phyloP scores from a whole-genome alignment of 2,888 invertebrate genomes.

The Rhorus exstirpatorius region DNA sequence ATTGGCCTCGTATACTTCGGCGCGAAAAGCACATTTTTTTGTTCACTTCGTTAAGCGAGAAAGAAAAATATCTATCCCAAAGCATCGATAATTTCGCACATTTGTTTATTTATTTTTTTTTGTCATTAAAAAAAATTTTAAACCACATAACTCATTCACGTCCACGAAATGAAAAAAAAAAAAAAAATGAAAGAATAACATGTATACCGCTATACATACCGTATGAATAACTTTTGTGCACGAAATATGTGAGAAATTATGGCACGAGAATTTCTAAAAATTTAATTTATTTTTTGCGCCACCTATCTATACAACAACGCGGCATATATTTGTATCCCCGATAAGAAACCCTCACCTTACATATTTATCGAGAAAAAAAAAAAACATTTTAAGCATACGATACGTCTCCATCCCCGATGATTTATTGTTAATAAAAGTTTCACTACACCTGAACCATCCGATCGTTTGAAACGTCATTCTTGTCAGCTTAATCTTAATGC shows the following conservation, averaged over 20 bases:
- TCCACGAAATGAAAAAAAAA: neutral
- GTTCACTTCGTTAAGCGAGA: neutral
- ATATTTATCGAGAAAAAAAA: neutral
- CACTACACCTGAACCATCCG: neutral
- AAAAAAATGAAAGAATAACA: neutral
- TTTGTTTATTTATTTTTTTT: slow-evolving; percentile 4
- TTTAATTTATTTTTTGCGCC: neutral
- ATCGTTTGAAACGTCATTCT: neutral
- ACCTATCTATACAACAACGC: neutral
- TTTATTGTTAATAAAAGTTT: slow-evolving; percentile 1
- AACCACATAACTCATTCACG: no score
- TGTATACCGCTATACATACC: neutral
- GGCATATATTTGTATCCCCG: slow-evolving; percentile 35
- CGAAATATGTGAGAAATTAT: neutral
- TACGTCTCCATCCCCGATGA: neutral
- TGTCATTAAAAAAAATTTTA: neutral
- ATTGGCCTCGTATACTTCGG: slow-evolving; percentile 51
- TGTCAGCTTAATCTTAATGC: neutral
- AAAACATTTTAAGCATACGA: neutral
- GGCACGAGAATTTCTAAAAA: slow-evolving; percentile 14
- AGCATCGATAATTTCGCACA: neutral
- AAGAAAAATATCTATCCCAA: neutral
- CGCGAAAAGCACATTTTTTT: slow-evolving; percentile 38
- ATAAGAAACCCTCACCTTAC: slow-evolving; percentile 32
- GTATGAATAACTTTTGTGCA: neutral